Percentiles rank a stretch among this genome's conserved stretches.
These are phyloP conservation scores for Tethya wilhelma DNA, from an alignment of 37 sponge, comb jelly and placozoan genomes.

Conservation along the genomic window DNA sequence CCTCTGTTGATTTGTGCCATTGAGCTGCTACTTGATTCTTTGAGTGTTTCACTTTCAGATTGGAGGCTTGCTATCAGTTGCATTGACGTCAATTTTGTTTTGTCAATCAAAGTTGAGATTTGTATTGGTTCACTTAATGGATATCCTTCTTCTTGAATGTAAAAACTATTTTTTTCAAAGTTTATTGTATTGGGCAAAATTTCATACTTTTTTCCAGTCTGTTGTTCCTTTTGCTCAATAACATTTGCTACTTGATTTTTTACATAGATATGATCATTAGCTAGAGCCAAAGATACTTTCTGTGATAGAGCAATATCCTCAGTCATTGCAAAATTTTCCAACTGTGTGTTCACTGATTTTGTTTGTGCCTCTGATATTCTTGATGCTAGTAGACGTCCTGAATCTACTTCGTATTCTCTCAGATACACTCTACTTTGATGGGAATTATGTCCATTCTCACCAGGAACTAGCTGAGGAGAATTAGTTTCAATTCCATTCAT, in stretches of 20 bases:
- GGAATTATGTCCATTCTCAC: too few species aligned
- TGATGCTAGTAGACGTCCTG: too few species aligned
- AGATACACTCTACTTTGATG: too few species aligned
- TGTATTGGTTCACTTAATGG: background rate
- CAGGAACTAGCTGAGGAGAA: too few species aligned
- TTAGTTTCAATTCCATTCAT: too few species aligned
- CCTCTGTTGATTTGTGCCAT: slow-evolving; percentile 7
- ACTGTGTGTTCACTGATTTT: too few species aligned
- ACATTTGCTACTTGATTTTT: background rate
- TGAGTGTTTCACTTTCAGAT: background rate
- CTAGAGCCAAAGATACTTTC: too few species aligned
- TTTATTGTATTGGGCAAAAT: slow-evolving; percentile 1
- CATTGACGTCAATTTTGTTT: background rate
- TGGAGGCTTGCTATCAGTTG: background rate
- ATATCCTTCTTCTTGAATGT: background rate
- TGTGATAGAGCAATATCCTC: too few species aligned
- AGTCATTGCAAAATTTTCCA: too few species aligned
- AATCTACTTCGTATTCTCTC: too few species aligned
- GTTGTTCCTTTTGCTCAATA: background rate
- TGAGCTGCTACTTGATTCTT: background rate
- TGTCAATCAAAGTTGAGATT: background rate
- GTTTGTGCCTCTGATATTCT: too few species aligned
- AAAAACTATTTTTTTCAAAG: background rate
- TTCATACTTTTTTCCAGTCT: background rate
- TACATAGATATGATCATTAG: slow-evolving; percentile 2